These are phyloP conservation scores for Mirza zaza DNA, from an alignment of 2,113 vertebrate species.

Conservation along the genomic window DNA sequence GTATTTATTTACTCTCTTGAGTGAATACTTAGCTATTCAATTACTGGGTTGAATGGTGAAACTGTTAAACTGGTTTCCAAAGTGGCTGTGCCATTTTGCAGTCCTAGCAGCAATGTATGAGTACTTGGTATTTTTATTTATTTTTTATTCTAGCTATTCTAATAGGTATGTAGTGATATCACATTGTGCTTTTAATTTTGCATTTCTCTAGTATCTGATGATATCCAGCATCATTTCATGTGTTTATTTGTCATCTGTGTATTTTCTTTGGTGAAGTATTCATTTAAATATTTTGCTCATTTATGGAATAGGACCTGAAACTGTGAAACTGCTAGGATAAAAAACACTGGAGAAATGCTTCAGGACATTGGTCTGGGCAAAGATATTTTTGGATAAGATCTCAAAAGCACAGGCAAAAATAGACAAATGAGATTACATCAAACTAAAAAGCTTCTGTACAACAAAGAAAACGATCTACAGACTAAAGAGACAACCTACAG, in stretches of 20 bases:
- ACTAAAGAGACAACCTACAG: not conserved
- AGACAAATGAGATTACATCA: not conserved
- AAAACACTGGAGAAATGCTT: not conserved
- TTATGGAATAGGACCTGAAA: not conserved
- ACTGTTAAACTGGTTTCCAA: not conserved
- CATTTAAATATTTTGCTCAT: constrained; percentile 10
- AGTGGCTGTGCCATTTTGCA: not conserved
- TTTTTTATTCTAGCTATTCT: constrained; percentile 1
- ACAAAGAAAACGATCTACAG: not conserved
- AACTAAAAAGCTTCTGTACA: not conserved
- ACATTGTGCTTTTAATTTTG: not conserved
- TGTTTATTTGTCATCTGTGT: not conserved
- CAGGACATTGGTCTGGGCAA: not conserved
- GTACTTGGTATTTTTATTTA: not conserved
- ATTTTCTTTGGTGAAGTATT: constrained; percentile 11
- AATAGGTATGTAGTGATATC: not conserved
- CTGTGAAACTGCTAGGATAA: not conserved
- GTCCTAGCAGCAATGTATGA: not conserved
- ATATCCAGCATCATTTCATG: not conserved
- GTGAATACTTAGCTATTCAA: not conserved
- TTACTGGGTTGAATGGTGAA: not conserved
- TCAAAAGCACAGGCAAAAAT: not conserved
- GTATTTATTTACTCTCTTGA: not conserved
- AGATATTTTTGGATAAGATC: not conserved
- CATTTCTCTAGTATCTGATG: not conserved